Conservation (phyloP, 2,113 vertebrate genomes). For the Paradoxurus hermaphroditus region DNA sequence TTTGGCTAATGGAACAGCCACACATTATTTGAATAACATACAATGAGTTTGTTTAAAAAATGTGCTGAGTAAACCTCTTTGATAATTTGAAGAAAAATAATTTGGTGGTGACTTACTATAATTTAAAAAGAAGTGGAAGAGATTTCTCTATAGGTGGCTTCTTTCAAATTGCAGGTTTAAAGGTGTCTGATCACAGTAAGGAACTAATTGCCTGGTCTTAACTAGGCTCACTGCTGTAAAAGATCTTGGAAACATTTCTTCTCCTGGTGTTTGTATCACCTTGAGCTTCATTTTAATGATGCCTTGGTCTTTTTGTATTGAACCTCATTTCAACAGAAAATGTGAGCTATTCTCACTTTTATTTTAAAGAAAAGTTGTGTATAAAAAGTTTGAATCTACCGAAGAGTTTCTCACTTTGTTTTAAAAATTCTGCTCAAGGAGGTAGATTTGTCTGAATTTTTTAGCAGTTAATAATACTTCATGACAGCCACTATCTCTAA, state of each 20-base stretch:
- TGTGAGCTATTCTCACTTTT: neutral
- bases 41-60: conserved; percentile 9
- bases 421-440: neutral
- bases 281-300: conserved; percentile 32
- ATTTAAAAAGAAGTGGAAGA: conserved; percentile 24
- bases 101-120: conserved; percentile 8
- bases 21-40: neutral
- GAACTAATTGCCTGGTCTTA: conserved; percentile 41
- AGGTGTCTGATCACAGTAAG: conserved; percentile 16
- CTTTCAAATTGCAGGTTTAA: conserved; percentile 35
- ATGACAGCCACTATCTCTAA: neutral
- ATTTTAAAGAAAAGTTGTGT: neutral
- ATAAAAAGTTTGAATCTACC: neutral
- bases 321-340: neutral
- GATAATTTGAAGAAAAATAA: conserved; percentile 38
- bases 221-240: neutral
- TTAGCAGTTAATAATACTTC: neutral
- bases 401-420: neutral
- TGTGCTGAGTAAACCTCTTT: conserved; percentile 14
- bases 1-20: neutral
- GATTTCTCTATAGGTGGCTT: conserved; percentile 22
- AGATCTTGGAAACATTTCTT: conserved; percentile 21
- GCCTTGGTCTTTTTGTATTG: neutral
- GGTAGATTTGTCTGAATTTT: neutral
- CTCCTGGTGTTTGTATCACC: neutral